These are phyloP conservation scores for Porites lutea DNA, from an alignment of 64 coral and sea anemone species.

Conservation along the genomic window DNA sequence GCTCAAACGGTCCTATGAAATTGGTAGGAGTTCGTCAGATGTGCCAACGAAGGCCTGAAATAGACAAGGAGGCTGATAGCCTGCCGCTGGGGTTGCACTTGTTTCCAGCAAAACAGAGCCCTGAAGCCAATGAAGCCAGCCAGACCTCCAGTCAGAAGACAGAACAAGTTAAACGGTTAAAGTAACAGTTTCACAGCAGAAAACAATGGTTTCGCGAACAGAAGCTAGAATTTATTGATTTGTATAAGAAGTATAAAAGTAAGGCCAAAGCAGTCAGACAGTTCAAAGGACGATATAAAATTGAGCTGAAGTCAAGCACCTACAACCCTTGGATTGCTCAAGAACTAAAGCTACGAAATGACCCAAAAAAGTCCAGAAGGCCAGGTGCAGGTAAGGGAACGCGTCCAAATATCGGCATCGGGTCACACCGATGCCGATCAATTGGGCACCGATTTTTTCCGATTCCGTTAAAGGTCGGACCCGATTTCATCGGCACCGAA, in stretches of 20 bases:
- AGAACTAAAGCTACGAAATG: too few relatives aligned
- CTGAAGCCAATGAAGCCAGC: neutral
- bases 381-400: too few relatives aligned
- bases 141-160: neutral
- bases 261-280: too few relatives aligned
- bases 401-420: too few relatives aligned
- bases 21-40: conserved; percentile 8
- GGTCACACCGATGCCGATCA: too few relatives aligned
- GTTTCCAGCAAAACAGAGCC: conserved; percentile 10
- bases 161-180: conserved; percentile 11
- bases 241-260: neutral
- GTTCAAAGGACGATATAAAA: too few relatives aligned
- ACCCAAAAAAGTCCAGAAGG: too few relatives aligned
- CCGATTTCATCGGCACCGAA: too few relatives aligned
- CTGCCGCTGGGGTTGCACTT: neutral
- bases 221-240: conserved; percentile 23
- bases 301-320: too few relatives aligned
- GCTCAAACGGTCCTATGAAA: conserved; percentile 48
- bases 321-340: too few relatives aligned
- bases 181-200: conserved; percentile 28
- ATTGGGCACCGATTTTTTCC: too few relatives aligned
- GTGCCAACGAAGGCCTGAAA: conserved; percentile 19
- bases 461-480: too few relatives aligned
- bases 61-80: neutral
- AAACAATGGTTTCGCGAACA: conserved; percentile 38